Conservation (phyloP, 2,888 invertebrate genomes). For the Gryllus longicercus region DNA sequence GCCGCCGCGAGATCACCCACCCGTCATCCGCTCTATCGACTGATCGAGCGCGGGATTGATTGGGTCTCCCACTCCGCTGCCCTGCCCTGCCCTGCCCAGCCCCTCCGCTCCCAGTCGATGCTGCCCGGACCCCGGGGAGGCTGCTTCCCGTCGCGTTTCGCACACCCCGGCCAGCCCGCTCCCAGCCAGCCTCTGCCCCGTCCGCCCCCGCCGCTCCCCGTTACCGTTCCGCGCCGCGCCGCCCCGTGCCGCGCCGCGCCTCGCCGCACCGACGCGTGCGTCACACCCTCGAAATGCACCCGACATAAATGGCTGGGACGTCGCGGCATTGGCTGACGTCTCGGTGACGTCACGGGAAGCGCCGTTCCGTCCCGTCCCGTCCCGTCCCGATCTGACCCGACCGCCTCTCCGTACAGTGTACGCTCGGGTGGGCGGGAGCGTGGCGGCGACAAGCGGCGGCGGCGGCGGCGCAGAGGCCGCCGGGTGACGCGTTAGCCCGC, state of each 20-base stretch:
- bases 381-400: background rate
- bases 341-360: background rate
- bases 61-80: no score
- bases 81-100: no score
- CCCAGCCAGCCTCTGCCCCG: background rate
- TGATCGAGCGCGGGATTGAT: no score
- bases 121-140: no score
- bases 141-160: no score
- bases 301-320: conserved; percentile 3
- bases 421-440: background rate
- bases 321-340: background rate
- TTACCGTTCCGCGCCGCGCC: no score
- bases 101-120: no score
- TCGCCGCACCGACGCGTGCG: background rate
- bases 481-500: background rate
- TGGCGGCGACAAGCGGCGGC: background rate
- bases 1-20: no score
- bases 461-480: background rate
- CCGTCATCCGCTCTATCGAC: no score
- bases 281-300: background rate
- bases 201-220: background rate
- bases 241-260: background rate
- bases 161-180: background rate
- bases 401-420: background rate
- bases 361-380: background rate